Conservation (phyloP, 1,140 invertebrate species). For the Tribolium castaneum region DNA sequence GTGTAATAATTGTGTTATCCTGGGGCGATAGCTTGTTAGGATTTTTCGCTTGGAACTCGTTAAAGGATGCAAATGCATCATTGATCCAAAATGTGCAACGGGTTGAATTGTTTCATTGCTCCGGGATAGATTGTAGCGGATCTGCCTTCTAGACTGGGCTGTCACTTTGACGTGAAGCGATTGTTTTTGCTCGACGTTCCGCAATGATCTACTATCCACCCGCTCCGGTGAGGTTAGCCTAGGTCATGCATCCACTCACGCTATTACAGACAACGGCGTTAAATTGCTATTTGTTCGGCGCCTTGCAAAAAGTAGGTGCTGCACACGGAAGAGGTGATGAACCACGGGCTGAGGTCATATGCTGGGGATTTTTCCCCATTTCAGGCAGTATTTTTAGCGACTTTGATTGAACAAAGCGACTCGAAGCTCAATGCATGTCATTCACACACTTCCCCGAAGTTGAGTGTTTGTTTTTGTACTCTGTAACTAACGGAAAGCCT, state of each 20-base stretch:
- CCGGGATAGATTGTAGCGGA: constrained; percentile 20
- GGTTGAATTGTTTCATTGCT: constrained; percentile 35
- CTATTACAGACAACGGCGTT: constrained; percentile 39
- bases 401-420: constrained; percentile 27
- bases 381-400: constrained; percentile 17
- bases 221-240: constrained; percentile 26
- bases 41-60: constrained; percentile 25
- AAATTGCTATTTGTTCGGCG: constrained; percentile 39
- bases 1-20: background rate
- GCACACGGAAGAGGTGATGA: constrained; percentile 39
- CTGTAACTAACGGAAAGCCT: constrained; percentile 16
- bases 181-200: constrained; percentile 38
- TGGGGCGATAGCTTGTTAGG: background rate
- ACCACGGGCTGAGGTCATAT: constrained; percentile 32
- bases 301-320: constrained; percentile 31
- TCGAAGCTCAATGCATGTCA: constrained; percentile 25
- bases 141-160: constrained; percentile 17
- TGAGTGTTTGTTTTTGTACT: constrained; percentile 29
- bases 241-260: constrained; percentile 38
- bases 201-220: constrained; percentile 37
- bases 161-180: constrained; percentile 37
- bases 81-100: constrained; percentile 27
- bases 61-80: constrained; percentile 37
- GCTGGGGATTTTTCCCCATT: constrained; percentile 20
- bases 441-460: constrained; percentile 28